phyloP scores from a whole-genome alignment of 64 coral and sea anemone species.

The Acropora tenuis region DNA sequence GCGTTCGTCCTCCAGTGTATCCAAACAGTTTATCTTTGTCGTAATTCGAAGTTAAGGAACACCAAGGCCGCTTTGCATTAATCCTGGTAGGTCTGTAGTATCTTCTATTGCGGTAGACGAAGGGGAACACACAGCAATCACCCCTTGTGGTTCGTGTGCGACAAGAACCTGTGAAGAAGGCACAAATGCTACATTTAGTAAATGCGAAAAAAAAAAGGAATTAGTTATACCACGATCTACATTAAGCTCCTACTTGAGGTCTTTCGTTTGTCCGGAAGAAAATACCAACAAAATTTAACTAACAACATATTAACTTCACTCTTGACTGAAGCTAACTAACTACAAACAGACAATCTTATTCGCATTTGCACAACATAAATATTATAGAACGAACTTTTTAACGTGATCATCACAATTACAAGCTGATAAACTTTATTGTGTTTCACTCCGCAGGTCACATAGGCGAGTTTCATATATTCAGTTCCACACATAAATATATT shows the following conservation, averaged over 20 bases:
- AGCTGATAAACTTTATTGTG: no score
- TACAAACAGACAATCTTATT: no score
- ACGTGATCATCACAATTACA: no score
- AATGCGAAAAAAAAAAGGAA: neutral
- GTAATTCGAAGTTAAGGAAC: conserved; percentile 40
- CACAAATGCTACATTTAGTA: neutral
- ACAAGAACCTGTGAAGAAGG: neutral
- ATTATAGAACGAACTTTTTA: no score
- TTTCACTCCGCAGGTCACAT: no score
- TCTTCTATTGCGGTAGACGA: conserved; percentile 8
- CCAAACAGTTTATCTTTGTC: conserved; percentile 46
- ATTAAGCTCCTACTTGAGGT: neutral
- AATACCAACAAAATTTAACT: neutral
- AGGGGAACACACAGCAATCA: conserved; percentile 63
- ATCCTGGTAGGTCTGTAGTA: conserved; percentile 37
- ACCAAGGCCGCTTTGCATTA: conserved; percentile 27
- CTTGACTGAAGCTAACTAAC: no score
- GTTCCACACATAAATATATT: no score
- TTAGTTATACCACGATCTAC: neutral
- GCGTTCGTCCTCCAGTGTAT: neutral
- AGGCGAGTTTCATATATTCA: no score
- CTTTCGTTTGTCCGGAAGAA: neutral
- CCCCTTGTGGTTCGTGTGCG: neutral
- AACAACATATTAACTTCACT: neutral
- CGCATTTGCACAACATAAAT: no score